Conservation (phyloP, 1,140 invertebrate genomes). For the Zaprionus gabonicus region DNA sequence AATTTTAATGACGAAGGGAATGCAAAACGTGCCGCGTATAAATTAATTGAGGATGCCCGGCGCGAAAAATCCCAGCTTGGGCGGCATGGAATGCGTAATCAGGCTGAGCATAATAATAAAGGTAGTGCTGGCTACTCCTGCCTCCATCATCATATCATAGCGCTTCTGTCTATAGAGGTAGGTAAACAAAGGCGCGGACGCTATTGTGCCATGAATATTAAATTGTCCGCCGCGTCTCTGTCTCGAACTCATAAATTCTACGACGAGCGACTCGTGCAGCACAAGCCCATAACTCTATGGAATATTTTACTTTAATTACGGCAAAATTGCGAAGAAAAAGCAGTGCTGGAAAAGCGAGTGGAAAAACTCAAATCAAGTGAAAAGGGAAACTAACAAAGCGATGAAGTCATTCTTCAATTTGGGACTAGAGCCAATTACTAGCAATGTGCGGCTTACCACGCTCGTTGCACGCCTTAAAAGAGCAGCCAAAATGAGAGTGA, state of each 20-base stretch:
- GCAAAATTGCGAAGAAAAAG: neutral
- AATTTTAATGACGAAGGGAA: slow-evolving; percentile 75
- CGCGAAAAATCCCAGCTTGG: slow-evolving; percentile 51
- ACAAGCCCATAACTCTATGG: neutral
- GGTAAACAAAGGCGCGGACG: slow-evolving; percentile 54
- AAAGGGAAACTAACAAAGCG: slow-evolving; percentile 15
- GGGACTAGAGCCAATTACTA: neutral
- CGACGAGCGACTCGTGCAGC: slow-evolving; percentile 47
- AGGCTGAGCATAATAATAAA: slow-evolving; percentile 64
- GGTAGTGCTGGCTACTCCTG: slow-evolving; percentile 22
- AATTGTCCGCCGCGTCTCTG: slow-evolving; percentile 26
- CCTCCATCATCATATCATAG: slow-evolving; percentile 4
- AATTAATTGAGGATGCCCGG: slow-evolving; percentile 59
- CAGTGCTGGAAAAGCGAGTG: neutral
- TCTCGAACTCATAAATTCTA: slow-evolving; percentile 47
- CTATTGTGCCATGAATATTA: slow-evolving; percentile 69
- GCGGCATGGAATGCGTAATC: slow-evolving; percentile 33
- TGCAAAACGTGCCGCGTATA: slow-evolving; percentile 66
- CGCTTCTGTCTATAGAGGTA: neutral
- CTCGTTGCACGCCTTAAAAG: slow-evolving; percentile 11
- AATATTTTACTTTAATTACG: neutral
- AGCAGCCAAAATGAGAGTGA: slow-evolving; percentile 10
- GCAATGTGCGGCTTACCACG: slow-evolving; percentile 29
- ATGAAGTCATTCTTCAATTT: slow-evolving; percentile 44
- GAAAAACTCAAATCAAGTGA: neutral